phyloP scores from a whole-genome alignment of 2,888 invertebrate genomes.

The Endomychus coccineus region DNA sequence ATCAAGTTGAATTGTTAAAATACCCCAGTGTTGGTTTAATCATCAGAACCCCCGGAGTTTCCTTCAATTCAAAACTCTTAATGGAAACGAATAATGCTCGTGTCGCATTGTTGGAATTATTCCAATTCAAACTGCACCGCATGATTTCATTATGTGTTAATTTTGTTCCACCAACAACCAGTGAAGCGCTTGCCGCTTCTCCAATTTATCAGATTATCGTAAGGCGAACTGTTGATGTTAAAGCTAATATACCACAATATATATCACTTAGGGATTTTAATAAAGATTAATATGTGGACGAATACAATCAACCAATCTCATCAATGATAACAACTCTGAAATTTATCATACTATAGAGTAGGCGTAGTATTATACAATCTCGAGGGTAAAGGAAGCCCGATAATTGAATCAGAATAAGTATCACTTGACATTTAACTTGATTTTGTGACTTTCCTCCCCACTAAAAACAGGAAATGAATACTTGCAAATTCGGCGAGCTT shows the following conservation, averaged over 20 bases:
- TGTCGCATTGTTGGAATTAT: slow-evolving; percentile 34
- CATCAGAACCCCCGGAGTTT: slow-evolving; percentile 30
- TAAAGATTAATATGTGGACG: slow-evolving; percentile 11
- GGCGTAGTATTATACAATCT: no score
- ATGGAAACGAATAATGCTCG: slow-evolving; percentile 37
- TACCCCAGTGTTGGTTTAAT: slow-evolving; percentile 30
- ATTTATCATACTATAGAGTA: no score
- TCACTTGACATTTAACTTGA: no score
- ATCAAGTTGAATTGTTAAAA: slow-evolving; percentile 15
- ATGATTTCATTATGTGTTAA: slow-evolving; percentile 30
- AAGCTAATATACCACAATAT: slow-evolving; percentile 7
- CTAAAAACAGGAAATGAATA: no score
- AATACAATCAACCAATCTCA: no score
- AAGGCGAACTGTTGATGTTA: slow-evolving; percentile 9
- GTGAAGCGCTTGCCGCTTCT: slow-evolving; percentile 8
- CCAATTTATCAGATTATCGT: slow-evolving; percentile 14
- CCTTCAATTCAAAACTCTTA: slow-evolving; percentile 32
- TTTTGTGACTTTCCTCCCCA: no score
- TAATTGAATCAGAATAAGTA: no score
- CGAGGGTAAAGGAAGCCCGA: no score
- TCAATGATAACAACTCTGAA: no score
- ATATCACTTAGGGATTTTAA: slow-evolving; percentile 13
- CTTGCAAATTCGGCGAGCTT: no score
- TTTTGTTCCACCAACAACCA: slow-evolving; percentile 5
- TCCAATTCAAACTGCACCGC: slow-evolving; percentile 27